A percentile compares a stretch with the other conserved stretches of the same genome.
phyloP scores from a whole-genome alignment of 2,113 vertebrate species.

The Actinemys pallida region DNA sequence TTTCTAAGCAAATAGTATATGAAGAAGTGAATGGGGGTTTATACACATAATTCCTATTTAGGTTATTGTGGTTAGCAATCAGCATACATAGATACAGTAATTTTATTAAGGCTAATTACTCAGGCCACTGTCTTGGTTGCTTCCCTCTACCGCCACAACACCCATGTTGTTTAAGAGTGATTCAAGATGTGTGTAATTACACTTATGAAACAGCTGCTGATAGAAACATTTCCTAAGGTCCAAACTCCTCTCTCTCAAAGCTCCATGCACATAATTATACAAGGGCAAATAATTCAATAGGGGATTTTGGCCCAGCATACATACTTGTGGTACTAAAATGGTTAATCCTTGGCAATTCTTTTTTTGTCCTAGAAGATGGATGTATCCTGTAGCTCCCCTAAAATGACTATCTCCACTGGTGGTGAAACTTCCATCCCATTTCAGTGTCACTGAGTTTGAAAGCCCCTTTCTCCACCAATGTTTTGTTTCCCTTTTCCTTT shows the following conservation, averaged over 20 bases:
- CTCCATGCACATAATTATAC: background rate
- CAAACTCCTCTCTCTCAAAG: background rate
- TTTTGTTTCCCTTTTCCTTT: background rate
- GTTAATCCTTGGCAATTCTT: background rate
- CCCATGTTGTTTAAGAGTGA: background rate
- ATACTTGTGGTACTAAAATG: background rate
- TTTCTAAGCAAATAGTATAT: background rate
- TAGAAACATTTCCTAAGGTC: background rate
- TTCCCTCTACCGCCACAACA: background rate
- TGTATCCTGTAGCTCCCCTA: background rate
- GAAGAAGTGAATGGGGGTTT: background rate
- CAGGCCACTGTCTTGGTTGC: background rate
- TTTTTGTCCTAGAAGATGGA: background rate
- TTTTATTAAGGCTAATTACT: background rate
- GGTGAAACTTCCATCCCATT: background rate
- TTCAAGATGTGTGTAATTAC: background rate
- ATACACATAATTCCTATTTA: background rate
- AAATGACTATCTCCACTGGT: background rate
- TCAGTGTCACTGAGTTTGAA: background rate
- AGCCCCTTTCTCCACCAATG: fast-evolving
- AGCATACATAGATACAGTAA: background rate
- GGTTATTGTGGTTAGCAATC: background rate
- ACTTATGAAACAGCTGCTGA: background rate
- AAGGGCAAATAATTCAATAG: background rate
- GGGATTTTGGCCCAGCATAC: background rate